Evolutionary conservation across 2,797 vertebrate genomes (phyloP), one percentile per base, ranked within the genome.

Genomic region (Mico argentatus): DNA sequence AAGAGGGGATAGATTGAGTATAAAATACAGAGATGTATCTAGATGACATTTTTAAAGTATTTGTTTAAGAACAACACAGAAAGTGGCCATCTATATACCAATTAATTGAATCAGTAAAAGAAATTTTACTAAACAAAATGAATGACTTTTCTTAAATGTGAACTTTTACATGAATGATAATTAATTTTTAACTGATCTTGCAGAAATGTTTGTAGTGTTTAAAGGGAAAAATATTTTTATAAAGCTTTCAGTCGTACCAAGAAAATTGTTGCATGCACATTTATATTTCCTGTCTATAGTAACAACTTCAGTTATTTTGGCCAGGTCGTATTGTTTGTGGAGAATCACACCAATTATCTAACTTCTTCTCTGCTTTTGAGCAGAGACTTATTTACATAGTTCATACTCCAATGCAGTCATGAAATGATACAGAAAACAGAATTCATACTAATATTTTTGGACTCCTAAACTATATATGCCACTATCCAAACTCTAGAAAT

Each of bases 11-110:
- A 92, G 33, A 92, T 27, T 82, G 81, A 55, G 76, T 72, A 57
- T 94, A 97, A 93, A 96, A 95, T 87, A 88, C 24, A 96, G 46
- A 96, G 57, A 48, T 33, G 67, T 88, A 90, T 46, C 76, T 93
- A 94, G 94, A 8, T 95, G 91, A 97, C 83, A 92, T 95, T 94
- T 97, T 98, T 70, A 93, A 97, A 97, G 93, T 96, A 95, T 98
- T 96, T 96, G 95, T 92, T 97, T 97, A 95, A 95, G 39, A 90
- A 93, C 59, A 94, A 55, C 39, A 88, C 48, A 92, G 57, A 86
- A 88, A 90, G 55, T 84, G 41, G 39, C 15, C 30, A 88, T 57
- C 82, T 92, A 94, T 77, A 79, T 86, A 55, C 80, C 50, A 94
- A 90, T 76, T 97, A 94, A 85, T 19, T 64, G 50, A 97, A 94